Evolutionary conservation across 1,140 invertebrate species (phyloP), one percentile per base, ranked within the genome.

Genomic region (Drosophila seguyi): DNA sequence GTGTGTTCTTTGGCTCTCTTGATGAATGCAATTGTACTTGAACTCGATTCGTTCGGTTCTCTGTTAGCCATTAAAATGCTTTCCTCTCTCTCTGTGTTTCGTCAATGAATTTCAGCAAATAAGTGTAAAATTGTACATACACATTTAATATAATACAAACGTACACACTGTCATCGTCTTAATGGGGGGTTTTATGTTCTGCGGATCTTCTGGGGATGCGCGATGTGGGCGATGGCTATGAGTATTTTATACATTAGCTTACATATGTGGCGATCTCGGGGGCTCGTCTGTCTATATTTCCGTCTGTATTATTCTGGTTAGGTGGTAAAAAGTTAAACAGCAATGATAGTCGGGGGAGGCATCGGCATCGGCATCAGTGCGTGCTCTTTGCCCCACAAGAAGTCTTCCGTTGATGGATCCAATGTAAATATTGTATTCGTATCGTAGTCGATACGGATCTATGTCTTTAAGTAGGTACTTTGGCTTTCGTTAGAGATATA

Each of bases 401-500:
- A 72, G 65, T 81, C 69, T 72, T 86, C 52, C 69, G 55, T 60
- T 47, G 36, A 68, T 60, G 74, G 74, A 75, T 75, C 38, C 47
- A 63, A 53, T 73, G 73, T 75, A 75, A 75, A 76, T 62, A 74
- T 81, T 66, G 61, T 85, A 67, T 41, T 58, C 59, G 36, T 74
- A 73, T 66, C 67, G 72, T 80, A 66, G 73, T 76, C 74, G 80
- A 77, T 87, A 79, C 82, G 60, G 69, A 80, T 73, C 66, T 88
- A 77, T 81, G 65, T 88, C 72, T 84, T 76, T 87, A 88, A 88
- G 58, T 87, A 87, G 84, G 84, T 87, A 87, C 84, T 88, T 87
- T 87, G 84, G 84, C 84, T 87, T 87, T 80, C 72, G 29, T 84
- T 83, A 84, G 63, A 82, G 80, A 86, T 72, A 62, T 41, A 86